phyloP scores from a whole-genome alignment of 92 coral and sea anemone genomes.

The Actinernus sp. region DNA sequence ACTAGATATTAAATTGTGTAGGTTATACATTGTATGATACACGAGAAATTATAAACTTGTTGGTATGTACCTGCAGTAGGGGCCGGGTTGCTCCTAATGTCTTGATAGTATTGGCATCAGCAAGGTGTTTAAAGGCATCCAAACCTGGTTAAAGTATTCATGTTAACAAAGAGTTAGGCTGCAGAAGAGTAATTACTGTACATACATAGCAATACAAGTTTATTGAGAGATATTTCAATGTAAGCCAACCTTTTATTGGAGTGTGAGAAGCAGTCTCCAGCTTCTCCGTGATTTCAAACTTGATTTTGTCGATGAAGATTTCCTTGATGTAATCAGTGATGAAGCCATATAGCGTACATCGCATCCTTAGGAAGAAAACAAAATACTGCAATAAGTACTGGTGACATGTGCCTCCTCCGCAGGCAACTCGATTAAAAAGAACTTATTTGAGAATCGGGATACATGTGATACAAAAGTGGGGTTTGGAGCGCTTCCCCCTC shows the following conservation, averaged over 20 bases:
- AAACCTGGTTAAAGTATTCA: constrained; percentile 59
- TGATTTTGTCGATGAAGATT: constrained; percentile 89
- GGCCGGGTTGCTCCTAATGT: constrained; percentile 90
- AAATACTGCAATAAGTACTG: too few species aligned
- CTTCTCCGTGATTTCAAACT: constrained; percentile 89
- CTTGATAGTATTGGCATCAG: constrained; percentile 83
- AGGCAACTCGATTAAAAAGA: too few species aligned
- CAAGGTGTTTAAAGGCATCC: constrained; percentile 89
- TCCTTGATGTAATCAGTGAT: constrained; percentile 97
- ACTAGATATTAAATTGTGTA: too few species aligned
- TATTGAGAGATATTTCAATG: too few species aligned
- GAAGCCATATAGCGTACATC: constrained; percentile 94
- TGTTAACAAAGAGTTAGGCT: neutral
- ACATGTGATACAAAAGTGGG: too few species aligned
- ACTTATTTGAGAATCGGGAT: too few species aligned
- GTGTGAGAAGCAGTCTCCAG: constrained; percentile 76
- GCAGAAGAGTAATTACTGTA: neutral
- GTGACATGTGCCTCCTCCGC: too few species aligned
- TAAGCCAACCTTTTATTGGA: constrained; percentile 17
- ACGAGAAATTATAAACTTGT: too few species aligned
- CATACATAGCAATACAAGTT: constrained; percentile 1
- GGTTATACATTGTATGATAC: too few species aligned
- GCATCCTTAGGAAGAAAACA: too few species aligned
- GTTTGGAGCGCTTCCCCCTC: too few species aligned
- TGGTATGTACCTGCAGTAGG: constrained; percentile 72